Percentiles rank a stretch among this genome's conserved stretches.
Conservation (phyloP, 2,888 invertebrate genomes). For the Pollenia griseotomentosa region DNA sequence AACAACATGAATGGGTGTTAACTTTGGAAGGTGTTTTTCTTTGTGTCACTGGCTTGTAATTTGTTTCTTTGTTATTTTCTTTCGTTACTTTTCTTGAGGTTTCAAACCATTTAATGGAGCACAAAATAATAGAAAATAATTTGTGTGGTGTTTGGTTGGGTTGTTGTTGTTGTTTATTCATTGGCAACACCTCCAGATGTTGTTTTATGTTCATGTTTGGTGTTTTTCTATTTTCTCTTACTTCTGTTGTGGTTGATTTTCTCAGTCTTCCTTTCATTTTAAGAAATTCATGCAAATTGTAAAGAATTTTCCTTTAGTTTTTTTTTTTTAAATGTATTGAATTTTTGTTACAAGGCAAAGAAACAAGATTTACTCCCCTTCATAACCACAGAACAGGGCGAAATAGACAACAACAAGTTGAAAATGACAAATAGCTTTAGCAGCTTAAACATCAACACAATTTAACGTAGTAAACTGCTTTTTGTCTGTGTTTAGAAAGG, state of each 20-base stretch:
- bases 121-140: slow-evolving; percentile 18
- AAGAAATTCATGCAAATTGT: slow-evolving; percentile 53
- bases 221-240: not conserved
- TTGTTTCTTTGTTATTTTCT: not conserved
- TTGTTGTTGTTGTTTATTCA: slow-evolving; percentile 35
- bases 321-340: not conserved
- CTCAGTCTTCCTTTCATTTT: slow-evolving; percentile 24
- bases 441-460: slow-evolving; percentile 45
- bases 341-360: slow-evolving; percentile 12
- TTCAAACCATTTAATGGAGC: slow-evolving; percentile 40
- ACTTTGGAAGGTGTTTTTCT: slow-evolving; percentile 15
- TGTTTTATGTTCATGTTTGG: not conserved
- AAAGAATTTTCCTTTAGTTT: not conserved
- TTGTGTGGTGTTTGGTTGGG: not conserved
- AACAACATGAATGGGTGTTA: slow-evolving; percentile 8
- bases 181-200: slow-evolving; percentile 27
- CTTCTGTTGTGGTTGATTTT: slow-evolving; percentile 31
- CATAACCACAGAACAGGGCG: not conserved
- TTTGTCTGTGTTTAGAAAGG: not conserved
- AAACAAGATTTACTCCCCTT: not conserved
- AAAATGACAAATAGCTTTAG: slow-evolving; percentile 52
- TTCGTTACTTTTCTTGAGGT: not conserved
- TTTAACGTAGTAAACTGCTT: not conserved
- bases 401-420: not conserved
- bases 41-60: not conserved